Evolutionary conservation across 2,888 invertebrate genomes (phyloP).

Genomic region (Melolontha melolontha): DNA sequence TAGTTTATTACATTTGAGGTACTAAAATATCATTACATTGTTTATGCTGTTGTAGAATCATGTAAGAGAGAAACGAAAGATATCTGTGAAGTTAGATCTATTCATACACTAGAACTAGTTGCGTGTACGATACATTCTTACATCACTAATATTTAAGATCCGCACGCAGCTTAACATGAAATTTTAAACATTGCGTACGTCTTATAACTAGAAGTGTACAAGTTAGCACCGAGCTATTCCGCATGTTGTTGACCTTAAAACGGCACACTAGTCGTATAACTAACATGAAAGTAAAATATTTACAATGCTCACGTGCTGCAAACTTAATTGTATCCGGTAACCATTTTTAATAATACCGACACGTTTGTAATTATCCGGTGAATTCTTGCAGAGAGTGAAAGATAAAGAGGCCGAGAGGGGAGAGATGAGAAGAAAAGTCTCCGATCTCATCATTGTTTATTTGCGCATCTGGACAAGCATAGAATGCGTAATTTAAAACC

Average conservation of each 20-base stretch:
- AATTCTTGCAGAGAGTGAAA: constrained; percentile 22
- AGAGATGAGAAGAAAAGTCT: neutral
- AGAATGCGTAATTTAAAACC: constrained; percentile 34
- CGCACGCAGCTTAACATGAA: too few species aligned
- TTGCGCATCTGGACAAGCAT: constrained; percentile 28
- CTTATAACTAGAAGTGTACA: too few species aligned
- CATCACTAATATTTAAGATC: too few species aligned
- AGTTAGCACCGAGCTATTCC: neutral
- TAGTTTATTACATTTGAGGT: too few species aligned
- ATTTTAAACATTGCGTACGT: too few species aligned
- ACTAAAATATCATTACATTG: too few species aligned
- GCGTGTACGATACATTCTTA: too few species aligned
- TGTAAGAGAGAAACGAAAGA: too few species aligned
- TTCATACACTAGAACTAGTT: too few species aligned
- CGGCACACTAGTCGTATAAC: constrained; percentile 1
- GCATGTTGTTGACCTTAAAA: constrained; percentile 31
- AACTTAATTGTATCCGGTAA: constrained; percentile 42
- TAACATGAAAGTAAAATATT: neutral
- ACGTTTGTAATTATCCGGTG: constrained; percentile 36
- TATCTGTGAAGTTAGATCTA: too few species aligned
- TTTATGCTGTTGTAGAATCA: too few species aligned
- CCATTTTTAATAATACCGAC: constrained; percentile 44
- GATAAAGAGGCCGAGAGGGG: neutral
- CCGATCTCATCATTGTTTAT: constrained; percentile 30
- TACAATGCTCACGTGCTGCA: constrained; percentile 37